Conservation (phyloP, 2,888 invertebrate genomes). For the Catocala sponsa region DNA sequence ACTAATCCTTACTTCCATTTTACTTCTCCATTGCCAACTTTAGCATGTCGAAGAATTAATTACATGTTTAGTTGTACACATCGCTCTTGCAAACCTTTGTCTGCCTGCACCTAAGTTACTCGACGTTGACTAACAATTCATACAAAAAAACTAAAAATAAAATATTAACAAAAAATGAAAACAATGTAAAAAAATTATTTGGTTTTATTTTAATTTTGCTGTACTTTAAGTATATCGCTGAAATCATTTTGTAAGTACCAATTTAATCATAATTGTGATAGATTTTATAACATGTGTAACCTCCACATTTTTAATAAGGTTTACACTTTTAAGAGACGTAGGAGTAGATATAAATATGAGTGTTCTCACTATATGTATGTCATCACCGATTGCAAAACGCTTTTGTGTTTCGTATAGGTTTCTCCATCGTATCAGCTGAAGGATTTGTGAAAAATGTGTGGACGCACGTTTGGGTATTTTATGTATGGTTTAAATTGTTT, state of each 20-base stretch:
- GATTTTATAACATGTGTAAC: too few species aligned
- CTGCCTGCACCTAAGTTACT: conserved; percentile 68
- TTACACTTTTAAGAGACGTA: too few species aligned
- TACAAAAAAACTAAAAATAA: conserved; percentile 14
- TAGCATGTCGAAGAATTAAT: conserved; percentile 34
- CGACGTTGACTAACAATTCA: conserved; percentile 56
- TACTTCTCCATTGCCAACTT: conserved; percentile 6
- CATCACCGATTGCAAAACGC: too few species aligned
- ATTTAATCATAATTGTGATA: too few species aligned
- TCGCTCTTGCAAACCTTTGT: conserved; percentile 56
- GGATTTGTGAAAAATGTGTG: too few species aligned
- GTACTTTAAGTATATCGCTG: conserved; percentile 25
- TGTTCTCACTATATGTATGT: too few species aligned
- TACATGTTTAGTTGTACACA: conserved; percentile 28
- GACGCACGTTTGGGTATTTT: too few species aligned
- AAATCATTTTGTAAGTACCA: conserved; percentile 16
- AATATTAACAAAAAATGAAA: conserved; percentile 17
- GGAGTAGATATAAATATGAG: too few species aligned
- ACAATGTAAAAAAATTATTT: neutral
- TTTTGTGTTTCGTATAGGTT: too few species aligned
- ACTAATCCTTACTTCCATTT: conserved; percentile 12
- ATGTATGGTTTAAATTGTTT: too few species aligned
- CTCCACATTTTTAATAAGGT: too few species aligned
- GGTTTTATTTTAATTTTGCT: neutral
- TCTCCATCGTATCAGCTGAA: too few species aligned